phyloP scores from a whole-genome alignment of 1,140 invertebrate species.

The Harpegnathos saltator region DNA sequence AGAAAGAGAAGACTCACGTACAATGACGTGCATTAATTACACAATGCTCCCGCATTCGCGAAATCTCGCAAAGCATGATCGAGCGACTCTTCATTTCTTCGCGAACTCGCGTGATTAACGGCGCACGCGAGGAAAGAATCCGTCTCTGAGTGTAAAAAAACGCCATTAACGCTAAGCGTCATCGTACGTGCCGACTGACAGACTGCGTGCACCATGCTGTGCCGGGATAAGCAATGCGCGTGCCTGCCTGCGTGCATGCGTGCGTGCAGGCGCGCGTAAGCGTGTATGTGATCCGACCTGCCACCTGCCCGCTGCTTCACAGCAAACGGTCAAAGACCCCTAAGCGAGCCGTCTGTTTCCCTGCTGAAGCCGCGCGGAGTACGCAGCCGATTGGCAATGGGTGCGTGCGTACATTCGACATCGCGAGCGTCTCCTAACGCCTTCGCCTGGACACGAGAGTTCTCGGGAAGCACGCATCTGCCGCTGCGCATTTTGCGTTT shows the following conservation, averaged over 20 bases:
- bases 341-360: slow-evolving; percentile 9
- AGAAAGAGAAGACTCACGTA: no score
- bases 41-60: no score
- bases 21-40: no score
- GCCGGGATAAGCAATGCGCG: neutral
- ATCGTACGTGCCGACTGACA: slow-evolving; percentile 7
- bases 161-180: no score
- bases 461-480: no score
- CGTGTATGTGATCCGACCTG: neutral
- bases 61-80: no score
- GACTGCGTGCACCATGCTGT: neutral
- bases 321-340: slow-evolving; percentile 32
- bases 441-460: neutral
- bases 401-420: neutral
- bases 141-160: no score
- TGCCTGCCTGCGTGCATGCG: neutral
- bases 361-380: neutral
- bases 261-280: neutral
- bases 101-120: no score
- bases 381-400: neutral
- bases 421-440: neutral
- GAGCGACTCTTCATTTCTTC: no score
- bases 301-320: slow-evolving; percentile 28
- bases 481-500: no score
- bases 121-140: no score